These are phyloP conservation scores for Atherix ibis DNA, from an alignment of 2,888 invertebrate species.

Conservation along the genomic window DNA sequence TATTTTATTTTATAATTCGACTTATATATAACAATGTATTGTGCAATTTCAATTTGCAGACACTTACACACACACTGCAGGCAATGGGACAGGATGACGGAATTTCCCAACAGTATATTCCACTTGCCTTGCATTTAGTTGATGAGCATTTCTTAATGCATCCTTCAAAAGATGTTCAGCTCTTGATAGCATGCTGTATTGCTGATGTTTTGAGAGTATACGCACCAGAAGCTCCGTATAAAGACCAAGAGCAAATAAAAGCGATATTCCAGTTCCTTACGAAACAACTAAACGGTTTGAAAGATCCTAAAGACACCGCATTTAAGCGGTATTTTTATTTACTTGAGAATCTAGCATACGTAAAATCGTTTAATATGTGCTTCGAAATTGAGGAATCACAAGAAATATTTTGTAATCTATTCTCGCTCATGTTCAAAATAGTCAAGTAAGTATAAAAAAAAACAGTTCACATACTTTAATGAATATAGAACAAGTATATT, in stretches of 20 bases:
- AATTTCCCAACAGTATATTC: constrained; percentile 80
- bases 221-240: constrained; percentile 95
- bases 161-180: constrained; percentile 78
- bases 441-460: constrained; percentile 87
- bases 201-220: constrained; percentile 93
- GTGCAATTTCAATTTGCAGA: constrained; percentile 34
- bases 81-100: constrained; percentile 95
- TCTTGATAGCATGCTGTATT: constrained; percentile 92
- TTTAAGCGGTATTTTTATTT: constrained; percentile 96
- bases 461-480: too few species aligned
- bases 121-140: constrained; percentile 79
- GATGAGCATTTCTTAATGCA: constrained; percentile 87
- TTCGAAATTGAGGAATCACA: constrained; percentile 95
- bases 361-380: constrained; percentile 98
- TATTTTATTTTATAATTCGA: too few species aligned
- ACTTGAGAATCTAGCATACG: constrained; percentile 90
- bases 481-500: too few species aligned
- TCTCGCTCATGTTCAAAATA: constrained; percentile 87
- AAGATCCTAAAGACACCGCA: constrained; percentile 92
- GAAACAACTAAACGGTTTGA: constrained; percentile 80
- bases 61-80: constrained; percentile 84
- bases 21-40: too few species aligned
- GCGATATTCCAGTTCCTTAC: constrained; percentile 88
- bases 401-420: constrained; percentile 87
- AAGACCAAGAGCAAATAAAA: constrained; percentile 85